Base-by-base conservation (phyloP, 37 sponge, comb jelly and placozoan species). In the Hormiphora californensis region DNA sequence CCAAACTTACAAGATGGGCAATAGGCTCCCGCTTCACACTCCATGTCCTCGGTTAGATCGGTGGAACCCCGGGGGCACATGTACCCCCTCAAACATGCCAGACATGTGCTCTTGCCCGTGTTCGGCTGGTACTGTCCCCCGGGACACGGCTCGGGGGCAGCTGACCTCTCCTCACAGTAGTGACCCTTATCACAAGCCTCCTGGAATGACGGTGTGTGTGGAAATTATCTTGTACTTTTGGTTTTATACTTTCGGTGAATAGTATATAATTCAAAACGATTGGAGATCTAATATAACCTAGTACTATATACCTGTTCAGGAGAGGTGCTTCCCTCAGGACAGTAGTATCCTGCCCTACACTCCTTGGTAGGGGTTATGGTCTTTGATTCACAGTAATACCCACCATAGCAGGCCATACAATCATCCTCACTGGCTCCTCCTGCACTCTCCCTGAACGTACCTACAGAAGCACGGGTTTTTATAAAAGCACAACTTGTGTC, bases 371-470 rank as follows among this genome's bases (percentile, higher is more conserved):
- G 81, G 21, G 81, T 73, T 4, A 73, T 46, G 25, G 81, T 73
- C 9, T n/a, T 46, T 1, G 81, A 33, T 44, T 73, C 43, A 73
- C 81, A 73, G 81, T 73, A 73, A 49, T 25, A 73, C 27, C 81
- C 81, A 43, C 49, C 49, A 5, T 44, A 43, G 49, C 81, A 73
- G 36, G 34, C 12, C 25, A 33, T 32, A 40, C 81, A 73, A 28
- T 25, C 35, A 0, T 39, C 81, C 8, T 33, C 81, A 43, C 46
- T 12, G 17, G 49, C 44, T 19, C 49, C 81, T 11, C 81, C 81
- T 28, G 81, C 43, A n/a, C 43, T 33, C 11, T 25, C 31, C 49
- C 21, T 43, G 81, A 35, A 73, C 2, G 81, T 73, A 7, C 81
- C 81, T 73, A 46, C n/a, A 30, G n/a, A 30, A 15, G 61, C 15